Conservation (phyloP, 64 coral and sea anemone genomes). For the Stichodactyla mertensii region DNA sequence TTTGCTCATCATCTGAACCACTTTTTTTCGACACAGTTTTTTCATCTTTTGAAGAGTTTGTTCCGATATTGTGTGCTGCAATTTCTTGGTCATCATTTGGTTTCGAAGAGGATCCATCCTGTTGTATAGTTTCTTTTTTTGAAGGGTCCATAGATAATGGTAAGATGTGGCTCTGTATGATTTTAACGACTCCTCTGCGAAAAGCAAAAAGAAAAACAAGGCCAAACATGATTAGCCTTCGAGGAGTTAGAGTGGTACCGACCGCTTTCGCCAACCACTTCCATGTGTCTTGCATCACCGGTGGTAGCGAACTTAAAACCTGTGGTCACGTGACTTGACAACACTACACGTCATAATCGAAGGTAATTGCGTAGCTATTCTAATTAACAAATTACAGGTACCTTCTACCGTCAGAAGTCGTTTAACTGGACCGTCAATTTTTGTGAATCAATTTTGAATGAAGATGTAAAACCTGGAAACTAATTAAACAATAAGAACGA, state of each 20-base stretch:
- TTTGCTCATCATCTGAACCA: background rate
- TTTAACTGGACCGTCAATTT: background rate
- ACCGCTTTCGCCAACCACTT: background rate
- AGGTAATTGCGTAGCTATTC: background rate
- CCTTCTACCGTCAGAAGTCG: background rate
- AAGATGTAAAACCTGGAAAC: too few species aligned
- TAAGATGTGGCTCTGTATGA: background rate
- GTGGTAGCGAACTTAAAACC: background rate
- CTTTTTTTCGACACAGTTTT: background rate
- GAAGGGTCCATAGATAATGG: background rate
- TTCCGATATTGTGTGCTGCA: background rate
- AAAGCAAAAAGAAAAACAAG: background rate
- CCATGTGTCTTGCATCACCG: slow-evolving; percentile 3
- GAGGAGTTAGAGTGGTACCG: background rate
- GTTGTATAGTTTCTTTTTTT: slow-evolving; percentile 5
- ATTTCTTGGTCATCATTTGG: background rate
- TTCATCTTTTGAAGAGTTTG: background rate
- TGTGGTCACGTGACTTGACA: background rate
- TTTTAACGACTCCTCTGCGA: background rate
- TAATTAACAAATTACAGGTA: background rate
- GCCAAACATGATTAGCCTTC: background rate
- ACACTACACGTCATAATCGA: background rate
- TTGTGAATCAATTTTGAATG: background rate
- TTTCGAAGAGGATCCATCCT: background rate
- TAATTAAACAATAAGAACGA: too few species aligned